Evolutionary conservation across 2,888 invertebrate genomes (phyloP).

Genomic region (Bibio marci): DNA sequence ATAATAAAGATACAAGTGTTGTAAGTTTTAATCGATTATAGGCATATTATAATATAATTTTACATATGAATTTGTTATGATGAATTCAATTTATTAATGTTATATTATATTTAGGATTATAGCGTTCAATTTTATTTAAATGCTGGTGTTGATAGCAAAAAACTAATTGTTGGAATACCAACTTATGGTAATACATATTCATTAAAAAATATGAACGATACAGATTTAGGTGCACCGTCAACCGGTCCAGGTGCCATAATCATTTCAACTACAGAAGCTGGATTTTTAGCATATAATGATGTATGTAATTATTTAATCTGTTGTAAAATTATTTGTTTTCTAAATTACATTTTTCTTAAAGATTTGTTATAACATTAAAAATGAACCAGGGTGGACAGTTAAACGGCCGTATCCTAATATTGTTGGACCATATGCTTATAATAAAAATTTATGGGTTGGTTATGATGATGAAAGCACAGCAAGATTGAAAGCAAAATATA

Average conservation of each 20-base stretch:
- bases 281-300: slow-evolving; percentile 85
- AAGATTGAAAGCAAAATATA: slow-evolving; percentile 66
- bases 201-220: slow-evolving; percentile 67
- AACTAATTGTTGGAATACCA: slow-evolving; percentile 72
- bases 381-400: slow-evolving; percentile 49
- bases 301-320: slow-evolving; percentile 36
- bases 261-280: slow-evolving; percentile 80
- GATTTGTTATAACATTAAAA: background rate
- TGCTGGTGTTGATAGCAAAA: slow-evolving; percentile 60
- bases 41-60: no score
- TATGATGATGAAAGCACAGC: slow-evolving; percentile 79
- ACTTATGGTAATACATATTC: slow-evolving; percentile 85
- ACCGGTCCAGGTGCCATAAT: slow-evolving; percentile 85
- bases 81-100: no score
- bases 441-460: slow-evolving; percentile 83
- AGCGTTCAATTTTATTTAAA: slow-evolving; percentile 67
- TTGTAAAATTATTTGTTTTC: no score
- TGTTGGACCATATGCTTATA: slow-evolving; percentile 80
- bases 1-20: no score
- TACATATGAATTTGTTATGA: no score
- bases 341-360: no score
- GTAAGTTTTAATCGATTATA: no score
- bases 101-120: no score
- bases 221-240: slow-evolving; percentile 68
- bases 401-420: slow-evolving; percentile 62